Evolutionary conservation across 2,888 invertebrate genomes (phyloP).

Genomic region (Rhingia rostrata): DNA sequence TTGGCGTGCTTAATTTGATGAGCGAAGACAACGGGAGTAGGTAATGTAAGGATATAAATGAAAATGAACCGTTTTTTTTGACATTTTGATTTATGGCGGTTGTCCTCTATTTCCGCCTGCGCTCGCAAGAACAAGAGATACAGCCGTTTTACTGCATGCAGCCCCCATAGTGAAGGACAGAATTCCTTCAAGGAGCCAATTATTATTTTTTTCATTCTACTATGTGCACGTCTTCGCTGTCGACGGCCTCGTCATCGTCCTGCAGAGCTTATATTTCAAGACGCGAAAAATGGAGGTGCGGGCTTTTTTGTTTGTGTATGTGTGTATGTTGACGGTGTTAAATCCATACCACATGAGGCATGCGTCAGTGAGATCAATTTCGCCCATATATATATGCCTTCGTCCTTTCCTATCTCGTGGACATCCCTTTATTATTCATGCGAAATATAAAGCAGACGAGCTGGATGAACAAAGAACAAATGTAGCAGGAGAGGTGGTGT

Average conservation of each 20-base stretch:
- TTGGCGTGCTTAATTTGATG: conserved; percentile 66
- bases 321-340: background rate
- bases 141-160: conserved; percentile 38
- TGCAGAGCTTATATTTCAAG: conserved; percentile 17
- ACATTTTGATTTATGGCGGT: conserved; percentile 72
- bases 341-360: conserved; percentile 59
- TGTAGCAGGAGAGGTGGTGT: conserved; percentile 35
- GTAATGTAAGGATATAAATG: conserved; percentile 58
- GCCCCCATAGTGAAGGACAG: conserved; percentile 42
- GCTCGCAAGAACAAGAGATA: background rate
- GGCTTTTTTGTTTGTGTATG: background rate
- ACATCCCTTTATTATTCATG: conserved; percentile 69
- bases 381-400: conserved; percentile 56
- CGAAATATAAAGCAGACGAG: conserved; percentile 25
- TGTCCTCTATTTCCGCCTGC: conserved; percentile 62
- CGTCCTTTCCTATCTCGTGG: conserved; percentile 60
- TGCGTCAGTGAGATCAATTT: conserved; percentile 68
- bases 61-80: conserved; percentile 73
- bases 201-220: conserved; percentile 52
- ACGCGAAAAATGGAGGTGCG: background rate
- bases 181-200: conserved; percentile 73
- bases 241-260: conserved; percentile 7
- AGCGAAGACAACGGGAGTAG: conserved; percentile 42
- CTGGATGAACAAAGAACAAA: background rate
- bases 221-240: conserved; percentile 44